These are phyloP conservation scores for Cricetomys ansorgei DNA, from an alignment of 2,113 vertebrate species.

Conservation along the genomic window DNA sequence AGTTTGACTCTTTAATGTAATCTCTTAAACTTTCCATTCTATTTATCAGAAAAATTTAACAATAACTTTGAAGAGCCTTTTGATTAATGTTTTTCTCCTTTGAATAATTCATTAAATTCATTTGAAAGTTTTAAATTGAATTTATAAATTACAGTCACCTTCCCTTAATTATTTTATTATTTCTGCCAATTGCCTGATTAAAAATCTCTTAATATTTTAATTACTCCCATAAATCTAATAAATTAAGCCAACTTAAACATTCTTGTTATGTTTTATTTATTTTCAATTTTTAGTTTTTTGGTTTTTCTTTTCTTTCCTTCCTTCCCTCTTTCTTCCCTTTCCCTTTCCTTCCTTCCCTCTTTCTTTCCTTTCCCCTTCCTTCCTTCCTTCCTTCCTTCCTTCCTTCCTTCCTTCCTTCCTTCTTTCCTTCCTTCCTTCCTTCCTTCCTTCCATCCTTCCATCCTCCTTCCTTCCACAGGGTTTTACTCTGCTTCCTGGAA, in stretches of 20 bases:
- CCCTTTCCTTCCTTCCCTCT: no score
- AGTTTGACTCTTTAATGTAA: conserved; percentile 39
- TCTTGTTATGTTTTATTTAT: conserved; percentile 11
- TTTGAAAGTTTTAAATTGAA: conserved; percentile 55
- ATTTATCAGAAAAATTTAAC: conserved; percentile 40
- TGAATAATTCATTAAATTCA: conserved; percentile 49
- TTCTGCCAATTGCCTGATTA: conserved; percentile 51
- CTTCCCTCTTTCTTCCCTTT: no score
- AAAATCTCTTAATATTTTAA: conserved; percentile 9
- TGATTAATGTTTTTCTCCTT: conserved; percentile 46
- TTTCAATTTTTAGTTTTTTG: neutral
- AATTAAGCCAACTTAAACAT: conserved; percentile 35
- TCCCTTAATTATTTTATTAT: conserved; percentile 58
- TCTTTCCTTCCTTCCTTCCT: no score
- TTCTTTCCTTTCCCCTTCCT: no score
- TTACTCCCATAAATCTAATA: conserved; percentile 48
- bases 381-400: no score
- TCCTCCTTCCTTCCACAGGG: neutral
- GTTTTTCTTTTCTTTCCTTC: neutral
- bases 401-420: no score
- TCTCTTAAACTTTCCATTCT: conserved; percentile 36
- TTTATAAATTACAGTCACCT: conserved; percentile 51
- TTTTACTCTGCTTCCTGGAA: neutral
- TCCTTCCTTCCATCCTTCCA: no score
- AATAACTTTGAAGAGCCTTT: conserved; percentile 36